Evolutionary conservation across 2,113 vertebrate genomes (phyloP).

Genomic region (Tachysurus vachellii): DNA sequence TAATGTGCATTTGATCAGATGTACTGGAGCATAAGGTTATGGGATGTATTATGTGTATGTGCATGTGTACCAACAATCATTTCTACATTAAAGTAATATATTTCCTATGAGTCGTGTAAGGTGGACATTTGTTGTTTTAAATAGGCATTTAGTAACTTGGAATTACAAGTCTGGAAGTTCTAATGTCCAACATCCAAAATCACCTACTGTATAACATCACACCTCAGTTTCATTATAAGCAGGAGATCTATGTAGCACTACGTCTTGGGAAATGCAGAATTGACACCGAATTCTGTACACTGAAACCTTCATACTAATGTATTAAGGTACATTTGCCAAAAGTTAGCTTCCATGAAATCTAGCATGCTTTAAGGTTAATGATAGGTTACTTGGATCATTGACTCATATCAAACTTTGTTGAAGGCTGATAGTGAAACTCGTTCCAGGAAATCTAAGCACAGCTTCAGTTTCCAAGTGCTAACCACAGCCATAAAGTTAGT

Average conservation of each 20-base stretch:
- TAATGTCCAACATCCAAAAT: neutral
- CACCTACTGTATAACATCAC: neutral
- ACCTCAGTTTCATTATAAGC: neutral
- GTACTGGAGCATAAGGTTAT: no score
- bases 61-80: neutral
- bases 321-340: neutral
- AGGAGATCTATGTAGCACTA: neutral
- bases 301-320: neutral
- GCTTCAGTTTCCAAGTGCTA: conserved; percentile 30
- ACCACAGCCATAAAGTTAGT: conserved; percentile 9
- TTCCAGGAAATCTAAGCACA: conserved; percentile 32
- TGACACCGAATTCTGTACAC: neutral
- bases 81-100: neutral
- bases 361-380: neutral
- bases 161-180: neutral
- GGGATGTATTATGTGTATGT: no score
- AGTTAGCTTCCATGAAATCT: neutral
- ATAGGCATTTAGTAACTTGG: neutral
- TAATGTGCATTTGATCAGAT: no score
- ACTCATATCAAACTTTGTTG: conserved; percentile 4
- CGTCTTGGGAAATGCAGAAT: neutral
- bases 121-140: no score
- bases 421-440: conserved; percentile 17
- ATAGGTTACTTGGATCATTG: conserved; percentile 6
- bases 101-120: neutral